A percentile compares a stretch with the other conserved stretches of the same genome.
These are phyloP conservation scores for Prunella strophiata DNA, from an alignment of 2,797 vertebrate genomes.

Conservation along the genomic window DNA sequence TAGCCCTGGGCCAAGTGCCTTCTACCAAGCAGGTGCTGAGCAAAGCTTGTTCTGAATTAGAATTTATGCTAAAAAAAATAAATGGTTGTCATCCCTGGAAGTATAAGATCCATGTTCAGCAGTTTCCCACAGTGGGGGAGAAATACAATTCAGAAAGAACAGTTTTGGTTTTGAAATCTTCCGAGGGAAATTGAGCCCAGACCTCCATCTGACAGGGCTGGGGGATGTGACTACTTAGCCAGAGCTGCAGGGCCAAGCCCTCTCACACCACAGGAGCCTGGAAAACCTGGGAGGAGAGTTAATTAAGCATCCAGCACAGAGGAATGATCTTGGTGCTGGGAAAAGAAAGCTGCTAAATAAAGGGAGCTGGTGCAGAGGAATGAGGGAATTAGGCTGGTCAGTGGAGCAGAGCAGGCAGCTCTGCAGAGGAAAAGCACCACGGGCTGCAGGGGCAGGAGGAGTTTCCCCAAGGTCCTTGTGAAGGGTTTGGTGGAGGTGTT, in stretches of 20 bases:
- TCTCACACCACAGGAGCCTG: background rate
- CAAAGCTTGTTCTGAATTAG: background rate
- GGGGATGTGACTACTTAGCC: fast-evolving
- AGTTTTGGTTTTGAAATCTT: background rate
- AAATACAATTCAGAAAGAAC: background rate
- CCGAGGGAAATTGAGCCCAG: background rate
- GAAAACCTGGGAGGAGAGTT: background rate
- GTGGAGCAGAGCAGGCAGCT: background rate
- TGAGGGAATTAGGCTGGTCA: background rate
- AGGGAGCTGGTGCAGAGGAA: background rate
- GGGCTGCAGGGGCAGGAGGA: background rate
- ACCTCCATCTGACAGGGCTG: background rate
- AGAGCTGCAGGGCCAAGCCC: background rate
- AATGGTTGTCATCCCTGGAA: background rate
- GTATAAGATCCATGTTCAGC: background rate
- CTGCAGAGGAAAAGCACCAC: background rate
- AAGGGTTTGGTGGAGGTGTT: background rate
- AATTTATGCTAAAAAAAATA: background rate
- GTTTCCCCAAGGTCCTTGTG: background rate
- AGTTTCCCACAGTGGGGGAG: background rate
- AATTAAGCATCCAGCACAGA: background rate
- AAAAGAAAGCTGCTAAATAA: background rate
- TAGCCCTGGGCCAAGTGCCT: background rate
- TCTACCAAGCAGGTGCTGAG: background rate
- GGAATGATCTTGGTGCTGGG: background rate